phyloP scores from a whole-genome alignment of 2,888 invertebrate species.

The Tanytarsus gracilentus region DNA sequence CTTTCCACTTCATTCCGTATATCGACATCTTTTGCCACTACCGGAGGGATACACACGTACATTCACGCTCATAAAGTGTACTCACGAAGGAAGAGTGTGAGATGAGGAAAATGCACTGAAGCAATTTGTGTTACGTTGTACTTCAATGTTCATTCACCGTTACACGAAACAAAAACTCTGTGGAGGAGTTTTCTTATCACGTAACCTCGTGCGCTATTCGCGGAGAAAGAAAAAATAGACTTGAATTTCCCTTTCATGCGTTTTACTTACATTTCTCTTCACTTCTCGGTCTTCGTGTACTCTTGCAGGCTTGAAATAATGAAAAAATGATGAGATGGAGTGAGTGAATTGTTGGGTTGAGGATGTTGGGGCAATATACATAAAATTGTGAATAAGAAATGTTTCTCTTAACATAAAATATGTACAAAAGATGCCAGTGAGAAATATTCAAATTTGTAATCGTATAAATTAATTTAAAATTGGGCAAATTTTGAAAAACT shows the following conservation, averaged over 20 bases:
- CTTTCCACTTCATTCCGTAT: not conserved
- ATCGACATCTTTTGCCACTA: not conserved
- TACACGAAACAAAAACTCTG: not conserved
- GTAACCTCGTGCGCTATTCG: not conserved
- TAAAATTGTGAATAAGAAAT: too few species aligned
- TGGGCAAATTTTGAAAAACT: too few species aligned
- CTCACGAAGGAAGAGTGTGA: not conserved
- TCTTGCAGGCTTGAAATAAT: slow-evolving; percentile 19
- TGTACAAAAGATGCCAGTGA: too few species aligned
- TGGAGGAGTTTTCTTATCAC: slow-evolving; percentile 3
- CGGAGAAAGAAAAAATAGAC: not conserved
- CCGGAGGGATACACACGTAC: slow-evolving; percentile 2
- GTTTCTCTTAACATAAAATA: too few species aligned
- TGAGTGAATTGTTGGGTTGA: not conserved
- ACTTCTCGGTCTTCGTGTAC: too few species aligned
- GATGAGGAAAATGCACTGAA: slow-evolving; percentile 4
- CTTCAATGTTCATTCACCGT: slow-evolving; percentile 11
- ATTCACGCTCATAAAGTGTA: not conserved
- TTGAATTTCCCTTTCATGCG: slow-evolving; percentile 8
- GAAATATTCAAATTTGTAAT: too few species aligned
- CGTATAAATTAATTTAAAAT: too few species aligned
- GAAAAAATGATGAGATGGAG: slow-evolving; percentile 26
- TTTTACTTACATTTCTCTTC: slow-evolving; percentile 6
- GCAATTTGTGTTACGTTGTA: slow-evolving; percentile 9
- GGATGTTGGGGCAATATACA: not conserved